Evolutionary conservation across 2,888 invertebrate genomes (phyloP).

Genomic region (Trachelus tabidus): DNA sequence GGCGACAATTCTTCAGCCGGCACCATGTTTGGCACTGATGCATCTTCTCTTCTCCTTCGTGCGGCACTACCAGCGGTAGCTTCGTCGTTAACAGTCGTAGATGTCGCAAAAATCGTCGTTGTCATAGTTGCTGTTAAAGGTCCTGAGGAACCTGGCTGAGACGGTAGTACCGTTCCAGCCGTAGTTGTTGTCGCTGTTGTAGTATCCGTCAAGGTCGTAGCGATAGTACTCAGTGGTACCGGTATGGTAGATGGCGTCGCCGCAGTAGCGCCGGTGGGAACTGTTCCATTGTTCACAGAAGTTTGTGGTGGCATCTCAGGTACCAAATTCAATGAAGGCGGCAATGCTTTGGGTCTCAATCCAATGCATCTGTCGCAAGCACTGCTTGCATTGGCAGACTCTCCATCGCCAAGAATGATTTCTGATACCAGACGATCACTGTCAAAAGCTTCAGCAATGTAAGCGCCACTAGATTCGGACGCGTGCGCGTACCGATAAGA

Average conservation of each 20-base stretch:
- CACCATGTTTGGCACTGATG: slow-evolving; percentile 53
- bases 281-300: not conserved
- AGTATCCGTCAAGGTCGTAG: slow-evolving; percentile 29
- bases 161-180: slow-evolving; percentile 9
- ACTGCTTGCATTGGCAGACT: slow-evolving; percentile 51
- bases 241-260: slow-evolving; percentile 15
- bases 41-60: slow-evolving; percentile 36
- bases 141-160: slow-evolving; percentile 4
- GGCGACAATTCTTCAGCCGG: slow-evolving; percentile 46
- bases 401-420: slow-evolving; percentile 80
- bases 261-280: slow-evolving; percentile 15
- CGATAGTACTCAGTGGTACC: slow-evolving; percentile 13
- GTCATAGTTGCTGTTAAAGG: slow-evolving; percentile 17
- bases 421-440: slow-evolving; percentile 75
- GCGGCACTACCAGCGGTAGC: slow-evolving; percentile 13
- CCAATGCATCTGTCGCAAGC: slow-evolving; percentile 69
- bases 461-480: slow-evolving; percentile 78
- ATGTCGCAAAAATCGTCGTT: slow-evolving; percentile 30
- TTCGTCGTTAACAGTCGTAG: slow-evolving; percentile 15
- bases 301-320: slow-evolving; percentile 45
- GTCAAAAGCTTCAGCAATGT: slow-evolving; percentile 87
- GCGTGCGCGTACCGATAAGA: slow-evolving; percentile 81
- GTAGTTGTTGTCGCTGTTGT: slow-evolving; percentile 26
- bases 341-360: slow-evolving; percentile 62
- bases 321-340: slow-evolving; percentile 49